phyloP scores from a whole-genome alignment of 2,797 vertebrate genomes.

The Salarias fasciatus region DNA sequence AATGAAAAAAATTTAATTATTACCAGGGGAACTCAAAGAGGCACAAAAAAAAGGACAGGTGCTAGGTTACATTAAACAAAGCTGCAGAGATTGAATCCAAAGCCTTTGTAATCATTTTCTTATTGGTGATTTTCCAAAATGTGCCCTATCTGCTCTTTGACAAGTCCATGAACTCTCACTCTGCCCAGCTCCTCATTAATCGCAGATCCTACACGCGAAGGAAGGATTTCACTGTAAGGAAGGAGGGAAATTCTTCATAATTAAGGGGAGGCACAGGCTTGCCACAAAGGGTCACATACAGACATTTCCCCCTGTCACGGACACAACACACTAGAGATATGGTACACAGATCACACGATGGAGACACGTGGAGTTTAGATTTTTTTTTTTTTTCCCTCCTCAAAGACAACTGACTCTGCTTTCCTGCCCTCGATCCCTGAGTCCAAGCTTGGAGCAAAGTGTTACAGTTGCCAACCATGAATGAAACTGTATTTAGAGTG shows the following conservation, averaged over 20 bases:
- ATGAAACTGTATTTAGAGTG: background rate
- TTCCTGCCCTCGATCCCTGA: conserved; percentile 24
- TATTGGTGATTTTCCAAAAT: conserved; percentile 12
- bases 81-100: conserved; percentile 1
- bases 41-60: background rate
- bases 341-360: conserved; percentile 20
- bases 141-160: conserved; percentile 6
- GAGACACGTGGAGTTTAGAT: conserved; percentile 22
- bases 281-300: conserved; percentile 39
- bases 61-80: background rate
- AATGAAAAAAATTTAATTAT: background rate
- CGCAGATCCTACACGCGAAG: conserved; percentile 30
- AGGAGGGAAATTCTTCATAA: conserved; percentile 64
- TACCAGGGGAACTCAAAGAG: background rate
- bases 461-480: background rate
- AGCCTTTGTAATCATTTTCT: background rate
- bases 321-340: conserved; percentile 22
- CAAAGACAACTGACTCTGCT: conserved; percentile 17
- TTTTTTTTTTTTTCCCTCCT: conserved; percentile 47
- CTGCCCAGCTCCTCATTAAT: conserved; percentile 21
- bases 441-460: conserved; percentile 21
- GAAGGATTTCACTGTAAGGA: conserved; percentile 45
- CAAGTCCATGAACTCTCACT: conserved; percentile 8
- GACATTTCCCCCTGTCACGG: conserved; percentile 20
- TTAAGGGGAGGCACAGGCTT: conserved; percentile 31